Evolutionary conservation across 2,888 invertebrate genomes (phyloP).

Genomic region (Marasmarcha lunaedactyla): DNA sequence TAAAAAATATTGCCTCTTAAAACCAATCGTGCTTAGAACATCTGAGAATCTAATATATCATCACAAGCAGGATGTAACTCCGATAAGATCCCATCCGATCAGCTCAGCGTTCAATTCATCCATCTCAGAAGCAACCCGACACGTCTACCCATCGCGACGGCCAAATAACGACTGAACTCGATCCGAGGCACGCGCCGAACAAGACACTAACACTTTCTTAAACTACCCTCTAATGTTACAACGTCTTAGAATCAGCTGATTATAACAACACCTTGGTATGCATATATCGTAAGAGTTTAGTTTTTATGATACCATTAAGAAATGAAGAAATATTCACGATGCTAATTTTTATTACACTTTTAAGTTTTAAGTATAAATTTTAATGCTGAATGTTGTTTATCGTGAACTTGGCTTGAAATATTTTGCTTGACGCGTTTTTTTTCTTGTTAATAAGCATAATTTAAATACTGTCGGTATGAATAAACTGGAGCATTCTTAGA

Average conservation of each 20-base stretch:
- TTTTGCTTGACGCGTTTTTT: background rate
- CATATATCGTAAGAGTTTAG: constrained; percentile 4
- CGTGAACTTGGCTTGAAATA: constrained; percentile 1
- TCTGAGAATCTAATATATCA: constrained; percentile 3
- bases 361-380: constrained; percentile 10
- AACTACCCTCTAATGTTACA: constrained; percentile 37
- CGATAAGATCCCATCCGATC: constrained; percentile 11
- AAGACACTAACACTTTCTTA: constrained; percentile 31
- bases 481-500: too few relatives aligned
- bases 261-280: constrained; percentile 32
- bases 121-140: constrained; percentile 14
- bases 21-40: background rate
- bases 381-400: constrained; percentile 2
- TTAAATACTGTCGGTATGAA: background rate
- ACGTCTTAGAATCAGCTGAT: constrained; percentile 28
- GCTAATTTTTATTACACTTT: constrained; percentile 2
- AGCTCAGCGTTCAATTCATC: background rate
- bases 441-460: background rate
- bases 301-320: background rate
- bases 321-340: background rate
- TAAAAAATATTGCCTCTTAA: too few relatives aligned
- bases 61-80: constrained; percentile 21
- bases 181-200: constrained; percentile 38
- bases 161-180: constrained; percentile 17
- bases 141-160: constrained; percentile 22